Conservation (phyloP, 2,797 vertebrate species). For the Smutsia temminckii region DNA sequence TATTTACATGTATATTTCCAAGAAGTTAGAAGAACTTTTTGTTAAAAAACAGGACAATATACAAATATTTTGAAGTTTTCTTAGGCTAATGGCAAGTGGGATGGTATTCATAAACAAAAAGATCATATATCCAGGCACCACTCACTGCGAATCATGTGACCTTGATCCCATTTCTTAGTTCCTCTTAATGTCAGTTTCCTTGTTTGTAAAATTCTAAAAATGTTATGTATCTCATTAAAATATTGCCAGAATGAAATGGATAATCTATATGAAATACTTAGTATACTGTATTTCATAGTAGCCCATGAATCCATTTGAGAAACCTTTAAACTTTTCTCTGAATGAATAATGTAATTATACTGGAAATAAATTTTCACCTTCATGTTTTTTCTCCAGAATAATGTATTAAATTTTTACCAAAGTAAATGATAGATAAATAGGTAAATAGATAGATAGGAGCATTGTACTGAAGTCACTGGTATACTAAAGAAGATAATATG, state of each 20-base stretch:
- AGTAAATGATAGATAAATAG: not conserved
- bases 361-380: not conserved
- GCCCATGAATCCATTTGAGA: not conserved
- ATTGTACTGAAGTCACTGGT: not conserved
- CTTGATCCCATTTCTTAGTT: not conserved
- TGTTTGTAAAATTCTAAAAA: not conserved
- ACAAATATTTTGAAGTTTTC: not conserved
- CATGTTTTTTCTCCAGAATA: not conserved
- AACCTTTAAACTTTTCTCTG: not conserved
- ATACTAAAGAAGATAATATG: not conserved
- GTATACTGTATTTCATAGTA: not conserved
- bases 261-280: not conserved
- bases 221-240: not conserved
- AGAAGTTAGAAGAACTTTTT: not conserved
- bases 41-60: not conserved
- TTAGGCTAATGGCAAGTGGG: not conserved
- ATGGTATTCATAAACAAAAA: not conserved
- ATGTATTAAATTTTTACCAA: not conserved
- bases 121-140: not conserved
- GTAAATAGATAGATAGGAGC: not conserved
- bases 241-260: not conserved
- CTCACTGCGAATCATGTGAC: not conserved
- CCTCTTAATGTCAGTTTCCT: not conserved
- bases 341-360: not conserved
- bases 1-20: not conserved